Evolutionary conservation across 2,888 invertebrate species (phyloP).

Genomic region (Ditula angustiorana): DNA sequence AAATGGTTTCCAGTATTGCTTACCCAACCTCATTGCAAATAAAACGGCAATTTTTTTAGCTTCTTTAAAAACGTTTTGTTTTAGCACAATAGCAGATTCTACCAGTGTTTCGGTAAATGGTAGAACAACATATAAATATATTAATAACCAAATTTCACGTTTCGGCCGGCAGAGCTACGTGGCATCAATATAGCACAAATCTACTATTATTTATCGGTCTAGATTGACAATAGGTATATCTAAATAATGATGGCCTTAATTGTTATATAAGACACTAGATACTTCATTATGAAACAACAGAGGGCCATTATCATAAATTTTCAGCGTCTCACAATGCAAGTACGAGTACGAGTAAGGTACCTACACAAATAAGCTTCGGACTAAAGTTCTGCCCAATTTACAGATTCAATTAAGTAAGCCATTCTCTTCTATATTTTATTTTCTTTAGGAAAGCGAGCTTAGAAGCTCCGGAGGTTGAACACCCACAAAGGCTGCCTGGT

Average conservation of each 20-base stretch:
- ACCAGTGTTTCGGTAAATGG: too few species aligned
- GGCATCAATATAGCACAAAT: too few species aligned
- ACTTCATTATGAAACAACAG: background rate
- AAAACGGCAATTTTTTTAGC: too few species aligned
- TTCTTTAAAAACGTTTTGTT: too few species aligned
- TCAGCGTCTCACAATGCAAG: background rate
- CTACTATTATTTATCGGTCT: too few species aligned
- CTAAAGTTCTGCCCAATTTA: conserved; percentile 27
- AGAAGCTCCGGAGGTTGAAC: conserved; percentile 7
- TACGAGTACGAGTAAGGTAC: background rate
- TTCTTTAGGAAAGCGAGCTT: conserved; percentile 21
- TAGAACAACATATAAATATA: too few species aligned
- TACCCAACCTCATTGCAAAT: too few species aligned
- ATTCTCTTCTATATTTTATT: conserved; percentile 31
- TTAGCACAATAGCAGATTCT: too few species aligned
- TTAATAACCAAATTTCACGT: too few species aligned
- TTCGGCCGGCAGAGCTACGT: too few species aligned
- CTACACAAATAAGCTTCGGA: conserved; percentile 5
- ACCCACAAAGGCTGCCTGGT: conserved; percentile 27
- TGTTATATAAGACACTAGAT: background rate
- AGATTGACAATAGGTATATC: background rate
- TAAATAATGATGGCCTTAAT: too few species aligned
- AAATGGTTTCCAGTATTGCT: too few species aligned
- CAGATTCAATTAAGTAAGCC: conserved; percentile 35
- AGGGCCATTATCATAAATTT: conserved; percentile 9